Evolutionary conservation across 2,113 vertebrate species (phyloP), one percentile per base, ranked within the genome.

Genomic region (Nycticebus coucang): DNA sequence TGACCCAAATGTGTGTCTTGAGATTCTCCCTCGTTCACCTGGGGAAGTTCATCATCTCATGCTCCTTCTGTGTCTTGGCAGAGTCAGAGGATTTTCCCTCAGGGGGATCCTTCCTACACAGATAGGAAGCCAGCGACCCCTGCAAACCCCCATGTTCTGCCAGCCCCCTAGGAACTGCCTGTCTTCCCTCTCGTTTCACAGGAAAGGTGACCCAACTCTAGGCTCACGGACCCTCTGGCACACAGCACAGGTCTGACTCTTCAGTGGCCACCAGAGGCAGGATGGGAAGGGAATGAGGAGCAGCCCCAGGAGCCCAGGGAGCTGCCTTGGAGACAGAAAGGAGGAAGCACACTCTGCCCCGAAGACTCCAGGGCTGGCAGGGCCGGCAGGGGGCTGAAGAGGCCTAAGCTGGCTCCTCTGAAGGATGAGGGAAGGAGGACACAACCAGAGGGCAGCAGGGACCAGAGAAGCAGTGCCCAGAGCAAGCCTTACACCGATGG

Each of bases 161-260:
- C 79, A 13, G 55, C 2, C 8, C 28, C 41, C 37, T 11, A 33
- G 13, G 62, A 21, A 14, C 7, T 41, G 2, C 6, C 24, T 26
- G 17, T 7, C 21, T 24, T 41, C 33, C 8, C 57, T 64, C 33
- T 60, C 18, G 22, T 7, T 75, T 69, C 53, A 24, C 41, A 50
- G 28, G n/a, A 87, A 85, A 62, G 37, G 45, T 0, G 19, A 22
- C 12, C 66, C 55, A 33, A 9, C 4, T 24, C 75, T 15, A 13
- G 24, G 41, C 59, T 30, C 1, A 5, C 10, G 18, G 17, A 2
- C 37, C 1, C 22, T 10, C 35, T 1, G 1, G 10, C 55, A 53
- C 11, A 30, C 3, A 1, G 68, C 68, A 69, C 62, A 28, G 0
- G 28, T 3, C 1, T 28, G 64, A 69, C 24, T 24, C 53, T 41